Percentiles rank a stretch among this genome's conserved stretches.
These are phyloP conservation scores for Phodopus roborovskii DNA, from an alignment of 2,113 vertebrate species.

Conservation along the genomic window DNA sequence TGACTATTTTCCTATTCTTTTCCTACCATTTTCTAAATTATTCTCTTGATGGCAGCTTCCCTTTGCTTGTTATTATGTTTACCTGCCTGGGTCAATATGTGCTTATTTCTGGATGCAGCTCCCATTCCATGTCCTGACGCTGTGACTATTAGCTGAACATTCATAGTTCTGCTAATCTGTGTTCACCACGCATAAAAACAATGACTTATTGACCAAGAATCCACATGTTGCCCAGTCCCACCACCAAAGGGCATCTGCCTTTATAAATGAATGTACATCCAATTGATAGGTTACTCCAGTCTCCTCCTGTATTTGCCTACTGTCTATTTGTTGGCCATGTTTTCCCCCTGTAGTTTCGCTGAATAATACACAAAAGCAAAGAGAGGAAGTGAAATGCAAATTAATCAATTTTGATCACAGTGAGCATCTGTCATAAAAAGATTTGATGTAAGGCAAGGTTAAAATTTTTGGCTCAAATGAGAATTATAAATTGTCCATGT, in stretches of 20 bases:
- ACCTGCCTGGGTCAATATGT: neutral
- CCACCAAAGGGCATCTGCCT: neutral
- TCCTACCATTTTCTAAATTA: neutral
- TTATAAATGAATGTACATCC: neutral
- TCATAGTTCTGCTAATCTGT: neutral
- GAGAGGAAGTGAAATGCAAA: constrained; percentile 19
- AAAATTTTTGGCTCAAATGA: constrained; percentile 55
- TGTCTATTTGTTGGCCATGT: neutral
- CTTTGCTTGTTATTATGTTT: neutral
- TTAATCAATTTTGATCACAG: constrained; percentile 27
- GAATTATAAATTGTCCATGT: constrained; percentile 34
- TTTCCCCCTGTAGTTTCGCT: neutral
- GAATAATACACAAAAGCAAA: neutral
- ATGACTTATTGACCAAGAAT: neutral
- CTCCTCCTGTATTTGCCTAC: neutral
- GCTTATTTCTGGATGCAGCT: neutral
- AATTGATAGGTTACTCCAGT: neutral
- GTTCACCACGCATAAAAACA: neutral
- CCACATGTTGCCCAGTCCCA: neutral
- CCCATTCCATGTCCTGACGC: neutral
- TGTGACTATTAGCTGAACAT: neutral
- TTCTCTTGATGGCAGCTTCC: neutral
- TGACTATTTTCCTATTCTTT: neutral
- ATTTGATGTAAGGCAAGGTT: constrained; percentile 23
- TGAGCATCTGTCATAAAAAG: constrained; percentile 18